Percentiles rank a stretch among this genome's conserved stretches.
Conservation (phyloP, 2,113 vertebrate genomes). For the Tyrannus savana region DNA sequence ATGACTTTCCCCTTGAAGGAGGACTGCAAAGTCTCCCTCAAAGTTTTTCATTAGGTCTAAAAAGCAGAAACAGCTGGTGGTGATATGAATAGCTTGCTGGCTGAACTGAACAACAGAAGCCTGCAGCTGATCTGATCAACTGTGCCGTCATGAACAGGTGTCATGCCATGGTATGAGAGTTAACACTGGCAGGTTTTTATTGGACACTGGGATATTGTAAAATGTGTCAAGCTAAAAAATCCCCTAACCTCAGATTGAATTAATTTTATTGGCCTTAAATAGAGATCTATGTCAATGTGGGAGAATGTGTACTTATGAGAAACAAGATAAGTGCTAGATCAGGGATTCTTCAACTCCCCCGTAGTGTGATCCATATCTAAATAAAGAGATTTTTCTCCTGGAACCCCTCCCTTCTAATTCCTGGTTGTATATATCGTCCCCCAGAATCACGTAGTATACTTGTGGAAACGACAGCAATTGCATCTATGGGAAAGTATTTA, state of each 20-base stretch:
- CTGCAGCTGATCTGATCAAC: constrained; percentile 63
- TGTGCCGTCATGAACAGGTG: constrained; percentile 63
- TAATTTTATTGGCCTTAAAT: constrained; percentile 52
- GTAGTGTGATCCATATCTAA: background rate
- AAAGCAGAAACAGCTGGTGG: constrained; percentile 70
- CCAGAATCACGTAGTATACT: constrained; percentile 31
- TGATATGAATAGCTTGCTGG: constrained; percentile 70
- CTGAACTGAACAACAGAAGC: constrained; percentile 59
- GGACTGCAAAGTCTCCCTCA: constrained; percentile 30
- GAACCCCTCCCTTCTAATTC: constrained; percentile 55
- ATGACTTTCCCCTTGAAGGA: background rate
- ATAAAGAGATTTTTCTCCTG: constrained; percentile 51
- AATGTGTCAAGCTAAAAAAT: constrained; percentile 52
- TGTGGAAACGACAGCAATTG: constrained; percentile 65
- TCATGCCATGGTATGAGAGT: constrained; percentile 34
- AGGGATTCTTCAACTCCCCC: constrained; percentile 34
- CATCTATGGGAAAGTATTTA: constrained; percentile 69
- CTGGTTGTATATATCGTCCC: background rate
- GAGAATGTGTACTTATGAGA: constrained; percentile 36
- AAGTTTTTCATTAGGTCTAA: constrained; percentile 62
- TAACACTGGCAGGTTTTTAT: constrained; percentile 38
- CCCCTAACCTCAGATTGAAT: constrained; percentile 45
- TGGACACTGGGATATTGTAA: constrained; percentile 39
- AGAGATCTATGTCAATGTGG: constrained; percentile 21
- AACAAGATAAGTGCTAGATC: constrained; percentile 37